Evolutionary conservation across 1,140 invertebrate species (phyloP), one percentile per base, ranked within the genome.

Genomic region (Cydia splendana): DNA sequence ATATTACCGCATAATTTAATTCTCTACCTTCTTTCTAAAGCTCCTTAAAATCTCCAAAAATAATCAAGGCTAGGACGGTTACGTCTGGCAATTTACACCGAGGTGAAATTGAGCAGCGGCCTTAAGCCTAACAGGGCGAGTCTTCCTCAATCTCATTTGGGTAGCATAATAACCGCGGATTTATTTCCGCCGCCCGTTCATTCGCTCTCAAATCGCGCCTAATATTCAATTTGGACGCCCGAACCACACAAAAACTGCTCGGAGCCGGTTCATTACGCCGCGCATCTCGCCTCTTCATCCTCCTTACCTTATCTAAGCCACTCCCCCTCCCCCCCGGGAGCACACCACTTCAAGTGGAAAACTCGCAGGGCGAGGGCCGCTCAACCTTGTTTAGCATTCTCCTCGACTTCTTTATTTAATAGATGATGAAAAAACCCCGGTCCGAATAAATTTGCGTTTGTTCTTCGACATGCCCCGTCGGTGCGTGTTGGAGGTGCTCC

Each of bases 331-430:
- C 73, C 83, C 78, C 67, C 84, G 73, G 82, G 79, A 82, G 81
- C 85, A 83, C 84, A 86, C 89, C 88, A 86, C 87, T 91, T 91
- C 85, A 82, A 91, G 90, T 91, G 87, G 88, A 89, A 91, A 91
- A 91, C 89, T 91, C 91, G 85, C 84, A 90, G 88, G 86, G 88
- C 88, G 88, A 91, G 87, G 89, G 89, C 86, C 85, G 88, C 87
- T 90, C 87, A 87, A 91, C 89, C 90, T 93, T 93, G 89, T 88
- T 93, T 91, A 91, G 89, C 91, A 91, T 91, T 93, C 89, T 90
- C 86, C 87, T 86, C 90, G 85, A 90, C 85, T 90, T 91, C 91
- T 91, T 91, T 91, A 90, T 91, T 93, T 91, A 93, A 91, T 91
- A 90, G 90, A 88, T 91, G 87, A 87, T 87, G 85, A 88, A 91